Evolutionary conservation across 2,888 invertebrate genomes (phyloP).

Genomic region (Hybos culiciformis): DNA sequence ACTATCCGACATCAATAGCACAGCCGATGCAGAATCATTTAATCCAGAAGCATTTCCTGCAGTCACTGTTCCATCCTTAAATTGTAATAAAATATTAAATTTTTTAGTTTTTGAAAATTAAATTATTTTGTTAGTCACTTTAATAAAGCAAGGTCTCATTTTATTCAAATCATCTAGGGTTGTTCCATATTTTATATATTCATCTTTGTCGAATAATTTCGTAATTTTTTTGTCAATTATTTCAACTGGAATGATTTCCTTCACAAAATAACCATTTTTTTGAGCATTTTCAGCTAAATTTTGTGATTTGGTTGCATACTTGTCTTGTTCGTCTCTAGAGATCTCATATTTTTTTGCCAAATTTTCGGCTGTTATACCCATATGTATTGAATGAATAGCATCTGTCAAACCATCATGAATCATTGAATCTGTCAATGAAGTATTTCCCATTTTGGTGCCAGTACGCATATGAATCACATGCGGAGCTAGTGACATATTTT

Average conservation of each 20-base stretch:
- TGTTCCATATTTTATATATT: conserved; percentile 50
- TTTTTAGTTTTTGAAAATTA: conserved; percentile 1
- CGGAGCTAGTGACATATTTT: conserved; percentile 65
- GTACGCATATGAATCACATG: conserved; percentile 49
- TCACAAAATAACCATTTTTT: conserved; percentile 45
- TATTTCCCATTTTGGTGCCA: conserved; percentile 53
- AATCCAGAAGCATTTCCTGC: conserved; percentile 68
- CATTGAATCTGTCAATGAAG: conserved; percentile 49
- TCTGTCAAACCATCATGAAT: conserved; percentile 59
- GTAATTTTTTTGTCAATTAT: conserved; percentile 38
- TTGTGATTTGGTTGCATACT: conserved; percentile 54
- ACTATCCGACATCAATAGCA: conserved; percentile 54
- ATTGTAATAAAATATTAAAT: conserved; percentile 10
- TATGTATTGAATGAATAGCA: conserved; percentile 56
- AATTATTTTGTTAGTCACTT: conserved; percentile 30
- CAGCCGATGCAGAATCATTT: conserved; percentile 81
- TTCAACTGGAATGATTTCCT: conserved; percentile 57
- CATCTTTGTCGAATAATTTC: conserved; percentile 45
- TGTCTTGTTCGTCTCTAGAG: conserved; percentile 55
- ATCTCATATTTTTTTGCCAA: conserved; percentile 52
- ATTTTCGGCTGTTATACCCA: conserved; percentile 75
- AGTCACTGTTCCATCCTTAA: conserved; percentile 53
- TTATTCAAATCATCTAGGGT: conserved; percentile 46
- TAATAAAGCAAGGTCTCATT: conserved; percentile 49
- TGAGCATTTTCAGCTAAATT: conserved; percentile 47